phyloP scores from a whole-genome alignment of 2,113 vertebrate species.

The Xenopus tropicalis region DNA sequence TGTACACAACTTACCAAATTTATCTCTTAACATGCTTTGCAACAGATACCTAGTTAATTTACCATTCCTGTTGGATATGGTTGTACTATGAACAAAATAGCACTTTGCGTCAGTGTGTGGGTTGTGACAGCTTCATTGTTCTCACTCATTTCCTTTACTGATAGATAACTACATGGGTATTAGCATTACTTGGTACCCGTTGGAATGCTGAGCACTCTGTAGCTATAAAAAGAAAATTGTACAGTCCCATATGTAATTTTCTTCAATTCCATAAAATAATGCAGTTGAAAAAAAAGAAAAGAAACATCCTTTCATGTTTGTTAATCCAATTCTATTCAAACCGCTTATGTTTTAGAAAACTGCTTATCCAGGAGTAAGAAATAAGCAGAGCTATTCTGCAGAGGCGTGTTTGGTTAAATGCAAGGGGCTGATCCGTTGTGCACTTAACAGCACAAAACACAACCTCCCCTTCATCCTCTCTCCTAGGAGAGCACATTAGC shows the following conservation, averaged over 20 bases:
- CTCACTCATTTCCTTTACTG: slow-evolving; percentile 28
- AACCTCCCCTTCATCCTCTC: neutral
- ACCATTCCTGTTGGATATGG: slow-evolving; percentile 8
- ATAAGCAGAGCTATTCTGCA: slow-evolving; percentile 2
- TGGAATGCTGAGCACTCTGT: slow-evolving; percentile 9
- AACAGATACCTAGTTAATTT: slow-evolving; percentile 8
- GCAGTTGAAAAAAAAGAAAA: slow-evolving; percentile 11
- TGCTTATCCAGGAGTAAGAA: slow-evolving; percentile 5
- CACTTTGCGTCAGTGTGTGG: slow-evolving; percentile 41
- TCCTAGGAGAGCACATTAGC: slow-evolving; percentile 3
- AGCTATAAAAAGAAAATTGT: slow-evolving; percentile 24
- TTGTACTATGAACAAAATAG: slow-evolving; percentile 36
- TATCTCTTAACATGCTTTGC: slow-evolving; percentile 15
- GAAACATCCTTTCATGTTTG: neutral
- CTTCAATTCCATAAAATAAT: slow-evolving; percentile 20
- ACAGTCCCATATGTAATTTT: slow-evolving; percentile 27
- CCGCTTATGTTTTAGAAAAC: slow-evolving; percentile 5
- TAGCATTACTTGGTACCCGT: slow-evolving; percentile 13
- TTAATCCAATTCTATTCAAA: slow-evolving; percentile 32
- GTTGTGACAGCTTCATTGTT: slow-evolving; percentile 38
- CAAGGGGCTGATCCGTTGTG: slow-evolving; percentile 10
- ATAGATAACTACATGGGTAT: slow-evolving; percentile 36
- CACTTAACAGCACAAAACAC: slow-evolving; percentile 26
- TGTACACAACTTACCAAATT: neutral
- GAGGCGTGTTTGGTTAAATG: slow-evolving; percentile 13